A percentile compares a stretch with the other conserved stretches of the same genome.
Evolutionary conservation across 2,797 vertebrate species (phyloP).

Genomic region (Falco peregrinus): DNA sequence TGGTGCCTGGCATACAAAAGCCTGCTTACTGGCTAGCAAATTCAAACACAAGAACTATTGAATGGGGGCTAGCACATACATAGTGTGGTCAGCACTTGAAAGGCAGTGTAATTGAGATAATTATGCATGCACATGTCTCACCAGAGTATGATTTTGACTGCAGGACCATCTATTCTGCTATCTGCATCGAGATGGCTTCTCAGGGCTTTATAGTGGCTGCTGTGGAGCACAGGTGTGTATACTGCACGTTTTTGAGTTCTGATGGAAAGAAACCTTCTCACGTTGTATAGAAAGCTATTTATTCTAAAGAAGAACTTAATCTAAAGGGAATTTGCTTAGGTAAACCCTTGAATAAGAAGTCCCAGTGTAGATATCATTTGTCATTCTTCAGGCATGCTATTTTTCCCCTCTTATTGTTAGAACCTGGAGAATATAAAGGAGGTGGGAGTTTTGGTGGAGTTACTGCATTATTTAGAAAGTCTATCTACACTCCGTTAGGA

Average conservation of each 20-base stretch:
- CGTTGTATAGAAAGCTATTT: not conserved
- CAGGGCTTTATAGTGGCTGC: constrained; percentile 92
- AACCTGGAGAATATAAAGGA: not conserved
- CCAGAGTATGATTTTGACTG: constrained; percentile 38
- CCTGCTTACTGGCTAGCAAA: not conserved
- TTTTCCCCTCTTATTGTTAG: not conserved
- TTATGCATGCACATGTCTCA: not conserved
- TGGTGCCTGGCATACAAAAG: not conserved
- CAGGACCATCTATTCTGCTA: constrained; percentile 94
- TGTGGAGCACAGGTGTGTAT: constrained; percentile 91
- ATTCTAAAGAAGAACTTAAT: not conserved
- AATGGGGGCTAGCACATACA: not conserved
- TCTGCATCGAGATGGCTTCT: constrained; percentile 93
- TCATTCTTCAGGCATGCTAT: not conserved
- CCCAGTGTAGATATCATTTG: fast-evolving
- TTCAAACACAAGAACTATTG: not conserved
- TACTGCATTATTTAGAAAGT: not conserved
- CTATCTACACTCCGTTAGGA: not conserved
- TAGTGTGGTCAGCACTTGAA: not conserved
- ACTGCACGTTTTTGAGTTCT: not conserved
- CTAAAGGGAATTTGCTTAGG: not conserved
- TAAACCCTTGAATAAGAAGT: not conserved
- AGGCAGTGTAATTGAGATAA: not conserved
- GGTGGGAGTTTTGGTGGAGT: not conserved
- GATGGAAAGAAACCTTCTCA: not conserved